A percentile compares a stretch with the other conserved stretches of the same genome.
These are phyloP conservation scores for Bembecia ichneumoniformis DNA, from an alignment of 2,888 invertebrate genomes.

Conservation along the genomic window DNA sequence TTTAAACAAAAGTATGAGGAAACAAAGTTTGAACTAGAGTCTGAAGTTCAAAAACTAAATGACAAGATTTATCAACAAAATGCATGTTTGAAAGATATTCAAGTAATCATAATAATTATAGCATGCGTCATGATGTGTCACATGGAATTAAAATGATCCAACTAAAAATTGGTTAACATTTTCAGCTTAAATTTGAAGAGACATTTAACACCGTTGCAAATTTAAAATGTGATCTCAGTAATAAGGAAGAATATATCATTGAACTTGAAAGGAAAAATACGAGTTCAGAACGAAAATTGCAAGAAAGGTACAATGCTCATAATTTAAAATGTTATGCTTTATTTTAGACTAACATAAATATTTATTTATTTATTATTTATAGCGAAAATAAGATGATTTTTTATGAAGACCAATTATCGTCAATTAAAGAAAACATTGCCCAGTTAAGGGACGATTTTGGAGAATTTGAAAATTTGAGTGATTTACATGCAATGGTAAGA, in stretches of 20 bases:
- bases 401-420: conserved; percentile 42
- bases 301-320: conserved; percentile 29
- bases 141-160: not conserved
- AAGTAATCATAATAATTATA: conserved; percentile 23
- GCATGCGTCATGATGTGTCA: too few species aligned
- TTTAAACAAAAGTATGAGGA: conserved; percentile 24
- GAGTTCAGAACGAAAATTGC: conserved; percentile 32
- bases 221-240: conserved; percentile 26
- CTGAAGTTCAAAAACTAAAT: conserved; percentile 33
- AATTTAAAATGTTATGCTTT: too few species aligned
- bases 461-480: conserved; percentile 40
- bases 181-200: conserved; percentile 32
- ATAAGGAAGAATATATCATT: conserved; percentile 35
- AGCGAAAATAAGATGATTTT: conserved; percentile 46
- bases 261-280: conserved; percentile 37
- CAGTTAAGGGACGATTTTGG: conserved; percentile 46
- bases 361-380: conserved; percentile 8
- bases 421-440: conserved; percentile 37
- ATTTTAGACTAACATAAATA: too few species aligned
- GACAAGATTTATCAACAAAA: conserved; percentile 25
- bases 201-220: conserved; percentile 23
- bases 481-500: conserved; percentile 42
- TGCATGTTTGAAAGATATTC: conserved; percentile 31
- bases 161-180: not conserved
- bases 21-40: conserved; percentile 26